phyloP scores from a whole-genome alignment of 2,888 invertebrate genomes.

The Parnassius mnemosyne region DNA sequence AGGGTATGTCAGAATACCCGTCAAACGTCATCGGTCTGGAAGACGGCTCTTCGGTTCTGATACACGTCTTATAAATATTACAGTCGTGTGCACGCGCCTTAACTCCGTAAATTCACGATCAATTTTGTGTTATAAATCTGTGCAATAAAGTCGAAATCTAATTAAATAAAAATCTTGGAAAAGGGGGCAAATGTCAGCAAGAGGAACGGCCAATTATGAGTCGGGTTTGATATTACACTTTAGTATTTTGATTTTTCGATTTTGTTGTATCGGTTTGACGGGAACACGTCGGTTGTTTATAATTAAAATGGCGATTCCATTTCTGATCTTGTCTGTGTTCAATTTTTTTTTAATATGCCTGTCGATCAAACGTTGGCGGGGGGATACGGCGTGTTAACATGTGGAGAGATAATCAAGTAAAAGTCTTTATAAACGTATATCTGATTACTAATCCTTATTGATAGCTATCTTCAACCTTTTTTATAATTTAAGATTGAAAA shows the following conservation, averaged over 20 bases:
- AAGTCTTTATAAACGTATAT: constrained; percentile 16
- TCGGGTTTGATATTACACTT: constrained; percentile 73
- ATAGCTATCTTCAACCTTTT: neutral
- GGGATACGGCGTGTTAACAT: constrained; percentile 42
- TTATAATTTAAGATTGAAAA: too few relatives aligned
- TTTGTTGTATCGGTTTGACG: constrained; percentile 67
- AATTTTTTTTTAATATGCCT: constrained; percentile 54
- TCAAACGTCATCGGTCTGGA: constrained; percentile 79
- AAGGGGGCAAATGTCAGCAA: constrained; percentile 52
- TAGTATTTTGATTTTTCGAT: constrained; percentile 74
- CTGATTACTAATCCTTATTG: constrained; percentile 12
- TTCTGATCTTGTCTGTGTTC: constrained; percentile 43
- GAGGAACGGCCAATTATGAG: constrained; percentile 73
- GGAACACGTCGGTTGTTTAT: constrained; percentile 58
- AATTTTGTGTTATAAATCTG: constrained; percentile 34
- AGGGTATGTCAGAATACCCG: constrained; percentile 73
- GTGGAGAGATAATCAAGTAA: constrained; percentile 26
- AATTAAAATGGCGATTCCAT: constrained; percentile 76
- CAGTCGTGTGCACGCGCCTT: constrained; percentile 54
- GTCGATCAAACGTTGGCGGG: constrained; percentile 62
- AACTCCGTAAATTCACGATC: constrained; percentile 32
- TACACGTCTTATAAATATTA: constrained; percentile 75
- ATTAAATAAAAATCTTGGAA: constrained; percentile 30
- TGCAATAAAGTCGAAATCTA: constrained; percentile 30
- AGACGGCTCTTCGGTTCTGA: constrained; percentile 77